Conservation (phyloP, 2,797 vertebrate genomes). For the Ptychobarbus kaznakovi region DNA sequence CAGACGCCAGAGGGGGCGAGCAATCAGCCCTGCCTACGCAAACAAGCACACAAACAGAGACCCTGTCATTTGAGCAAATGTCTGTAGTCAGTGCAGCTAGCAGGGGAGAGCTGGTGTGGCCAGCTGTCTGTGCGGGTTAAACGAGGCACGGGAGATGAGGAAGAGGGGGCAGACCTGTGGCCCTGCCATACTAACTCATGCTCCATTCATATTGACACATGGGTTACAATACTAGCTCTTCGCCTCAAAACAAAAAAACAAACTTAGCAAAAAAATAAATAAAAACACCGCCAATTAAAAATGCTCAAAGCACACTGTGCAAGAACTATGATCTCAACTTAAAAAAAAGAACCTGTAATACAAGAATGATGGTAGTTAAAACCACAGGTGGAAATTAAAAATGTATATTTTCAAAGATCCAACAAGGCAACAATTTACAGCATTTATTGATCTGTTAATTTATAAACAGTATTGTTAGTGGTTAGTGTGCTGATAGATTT, state of each 20-base stretch:
- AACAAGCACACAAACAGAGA: not conserved
- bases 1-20: not conserved
- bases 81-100: constrained; percentile 47
- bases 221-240: not conserved
- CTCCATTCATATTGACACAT: constrained; percentile 26
- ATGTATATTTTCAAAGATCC: not conserved
- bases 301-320: not conserved
- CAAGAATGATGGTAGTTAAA: not conserved
- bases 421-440: not conserved
- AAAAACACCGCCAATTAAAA: not conserved
- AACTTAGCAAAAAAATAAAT: too few relatives aligned
- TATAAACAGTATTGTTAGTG: not conserved
- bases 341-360: not conserved
- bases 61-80: constrained; percentile 38
- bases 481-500: not conserved
- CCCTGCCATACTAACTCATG: constrained; percentile 28
- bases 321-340: not conserved
- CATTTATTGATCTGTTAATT: not conserved
- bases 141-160: constrained; percentile 38
- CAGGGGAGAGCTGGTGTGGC: constrained; percentile 52
- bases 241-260: not conserved
- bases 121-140: constrained; percentile 59
- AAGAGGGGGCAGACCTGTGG: constrained; percentile 48
- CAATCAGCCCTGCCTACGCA: not conserved
- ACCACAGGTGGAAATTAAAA: not conserved